Conservation (phyloP, 92 coral and sea anemone genomes). For the Porites cylindrica region DNA sequence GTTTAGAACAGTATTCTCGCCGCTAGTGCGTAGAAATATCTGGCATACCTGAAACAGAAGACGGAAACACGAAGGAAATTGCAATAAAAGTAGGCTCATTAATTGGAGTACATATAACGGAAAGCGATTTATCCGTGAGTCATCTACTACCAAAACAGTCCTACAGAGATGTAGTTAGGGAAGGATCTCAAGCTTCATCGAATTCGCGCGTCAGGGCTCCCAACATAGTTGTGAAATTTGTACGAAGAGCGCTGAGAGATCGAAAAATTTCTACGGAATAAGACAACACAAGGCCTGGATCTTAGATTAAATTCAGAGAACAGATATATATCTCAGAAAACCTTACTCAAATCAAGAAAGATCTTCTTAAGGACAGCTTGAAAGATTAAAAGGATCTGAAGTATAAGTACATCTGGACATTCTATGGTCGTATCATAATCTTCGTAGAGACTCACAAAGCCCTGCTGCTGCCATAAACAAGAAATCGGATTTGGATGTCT, state of each 20-base stretch:
- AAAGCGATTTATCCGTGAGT: constrained; percentile 30
- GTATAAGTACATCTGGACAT: constrained; percentile 47
- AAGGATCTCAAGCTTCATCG: constrained; percentile 33
- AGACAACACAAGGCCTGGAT: constrained; percentile 32
- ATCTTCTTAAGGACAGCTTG: constrained; percentile 36
- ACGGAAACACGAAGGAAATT: neutral
- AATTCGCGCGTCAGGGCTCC: constrained; percentile 19
- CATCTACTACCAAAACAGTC: constrained; percentile 28
- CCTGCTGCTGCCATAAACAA: constrained; percentile 4
- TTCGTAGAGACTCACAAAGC: constrained; percentile 12
- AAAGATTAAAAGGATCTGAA: constrained; percentile 30
- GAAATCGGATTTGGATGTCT: neutral
- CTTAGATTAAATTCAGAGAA: constrained; percentile 20
- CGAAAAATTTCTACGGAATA: constrained; percentile 29
- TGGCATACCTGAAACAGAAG: neutral
- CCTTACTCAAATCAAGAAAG: constrained; percentile 35
- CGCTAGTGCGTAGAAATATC: neutral
- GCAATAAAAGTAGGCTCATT: neutral
- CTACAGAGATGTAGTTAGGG: constrained; percentile 22
- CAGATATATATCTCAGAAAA: constrained; percentile 37
- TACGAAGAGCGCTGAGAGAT: constrained; percentile 41
- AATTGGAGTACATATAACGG: constrained; percentile 5
- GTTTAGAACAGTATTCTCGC: neutral
- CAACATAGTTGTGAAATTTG: constrained; percentile 47
- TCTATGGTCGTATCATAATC: constrained; percentile 28